Evolutionary conservation across 2,888 invertebrate genomes (phyloP).

Genomic region (Drosophila picticornis): DNA sequence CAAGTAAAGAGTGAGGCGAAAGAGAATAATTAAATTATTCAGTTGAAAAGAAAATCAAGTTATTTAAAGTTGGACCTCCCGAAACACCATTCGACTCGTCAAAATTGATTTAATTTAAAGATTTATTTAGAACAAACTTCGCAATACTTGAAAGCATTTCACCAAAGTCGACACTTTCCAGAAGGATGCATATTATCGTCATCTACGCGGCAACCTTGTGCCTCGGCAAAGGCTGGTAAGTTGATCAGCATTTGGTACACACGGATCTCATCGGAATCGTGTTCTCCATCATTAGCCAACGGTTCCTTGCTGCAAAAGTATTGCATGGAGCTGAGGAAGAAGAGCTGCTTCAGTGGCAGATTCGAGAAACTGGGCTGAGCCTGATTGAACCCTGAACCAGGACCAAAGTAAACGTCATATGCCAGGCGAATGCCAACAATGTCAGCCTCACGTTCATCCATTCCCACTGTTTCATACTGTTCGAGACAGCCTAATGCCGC

Average conservation of each 20-base stretch:
- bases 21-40: no score
- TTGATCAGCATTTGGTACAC: constrained; percentile 67
- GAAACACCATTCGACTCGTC: no score
- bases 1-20: no score
- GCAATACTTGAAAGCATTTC: constrained; percentile 1
- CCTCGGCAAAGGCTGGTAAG: constrained; percentile 68
- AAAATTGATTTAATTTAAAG: not conserved
- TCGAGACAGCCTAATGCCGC: constrained; percentile 52
- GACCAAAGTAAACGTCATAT: constrained; percentile 61
- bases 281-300: constrained; percentile 47
- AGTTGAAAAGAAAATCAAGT: not conserved
- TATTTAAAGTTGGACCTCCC: not conserved
- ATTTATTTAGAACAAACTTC: not conserved
- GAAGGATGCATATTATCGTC: constrained; percentile 67
- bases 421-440: constrained; percentile 74
- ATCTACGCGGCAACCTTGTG: constrained; percentile 57
- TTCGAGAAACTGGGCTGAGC: constrained; percentile 39
- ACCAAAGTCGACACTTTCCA: constrained; percentile 75
- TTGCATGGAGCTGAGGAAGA: constrained; percentile 79
- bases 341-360: constrained; percentile 54
- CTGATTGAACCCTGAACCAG: constrained; percentile 14
- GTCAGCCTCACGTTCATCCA: constrained; percentile 80
- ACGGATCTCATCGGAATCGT: constrained; percentile 76
- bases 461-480: constrained; percentile 46
- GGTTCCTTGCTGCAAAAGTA: constrained; percentile 75